Evolutionary conservation across 2,888 invertebrate genomes (phyloP).

Genomic region (Orchestes rusci): DNA sequence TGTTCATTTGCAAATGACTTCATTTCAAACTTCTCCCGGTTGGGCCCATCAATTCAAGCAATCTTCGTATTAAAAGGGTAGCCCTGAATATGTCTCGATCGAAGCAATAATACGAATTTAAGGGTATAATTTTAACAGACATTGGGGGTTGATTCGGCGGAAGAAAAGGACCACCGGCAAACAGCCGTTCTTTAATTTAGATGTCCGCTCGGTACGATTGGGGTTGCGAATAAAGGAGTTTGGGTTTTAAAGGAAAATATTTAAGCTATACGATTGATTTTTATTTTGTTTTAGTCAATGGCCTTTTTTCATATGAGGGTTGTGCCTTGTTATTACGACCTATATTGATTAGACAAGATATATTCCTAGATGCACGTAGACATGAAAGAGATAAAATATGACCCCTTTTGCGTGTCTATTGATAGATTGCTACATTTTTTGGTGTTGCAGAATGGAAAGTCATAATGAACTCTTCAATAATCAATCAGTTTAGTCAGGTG

Average conservation of each 20-base stretch:
- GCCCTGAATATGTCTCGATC: constrained; percentile 32
- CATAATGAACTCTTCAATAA: too few species aligned
- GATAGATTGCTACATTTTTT: too few species aligned
- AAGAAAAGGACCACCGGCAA: constrained; percentile 26
- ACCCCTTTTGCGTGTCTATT: too few species aligned
- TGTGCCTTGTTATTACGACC: too few species aligned
- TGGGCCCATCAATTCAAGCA: constrained; percentile 42
- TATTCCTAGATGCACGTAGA: too few species aligned
- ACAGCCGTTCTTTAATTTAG: constrained; percentile 25
- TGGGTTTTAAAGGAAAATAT: constrained; percentile 18
- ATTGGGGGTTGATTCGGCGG: constrained; percentile 33
- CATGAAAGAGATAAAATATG: too few species aligned
- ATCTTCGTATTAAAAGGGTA: constrained; percentile 42
- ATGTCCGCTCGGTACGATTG: constrained; percentile 19
- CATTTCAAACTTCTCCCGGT: constrained; percentile 35
- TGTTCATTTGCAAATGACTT: constrained; percentile 47
- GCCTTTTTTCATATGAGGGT: too few species aligned
- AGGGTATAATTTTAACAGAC: constrained; percentile 41
- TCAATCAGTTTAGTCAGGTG: constrained; percentile 16
- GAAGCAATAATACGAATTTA: constrained; percentile 38
- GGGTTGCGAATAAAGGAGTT: constrained; percentile 18
- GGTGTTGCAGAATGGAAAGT: too few species aligned
- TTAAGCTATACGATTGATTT: too few species aligned
- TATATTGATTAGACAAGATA: too few species aligned
- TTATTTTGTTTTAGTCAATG: too few species aligned